Evolutionary conservation across 2,888 invertebrate genomes (phyloP).

Genomic region (Barypeithes pellucidus): DNA sequence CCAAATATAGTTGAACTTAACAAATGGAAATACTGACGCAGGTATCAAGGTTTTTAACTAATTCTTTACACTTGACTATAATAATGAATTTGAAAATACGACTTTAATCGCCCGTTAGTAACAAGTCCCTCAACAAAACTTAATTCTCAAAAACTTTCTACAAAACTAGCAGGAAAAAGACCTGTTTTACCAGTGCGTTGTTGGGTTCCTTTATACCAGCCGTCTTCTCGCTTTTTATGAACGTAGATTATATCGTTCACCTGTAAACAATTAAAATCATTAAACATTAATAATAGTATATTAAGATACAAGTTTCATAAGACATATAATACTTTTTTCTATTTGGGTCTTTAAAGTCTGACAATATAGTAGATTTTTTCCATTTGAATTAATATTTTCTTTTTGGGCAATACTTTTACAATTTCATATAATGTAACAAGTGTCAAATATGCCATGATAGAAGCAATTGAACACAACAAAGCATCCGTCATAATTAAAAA

Average conservation of each 20-base stretch:
- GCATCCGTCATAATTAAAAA: too few relatives aligned
- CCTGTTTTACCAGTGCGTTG: conserved; percentile 93
- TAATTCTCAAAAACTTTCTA: conserved; percentile 67
- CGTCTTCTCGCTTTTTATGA: conserved; percentile 93
- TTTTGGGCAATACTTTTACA: too few relatives aligned
- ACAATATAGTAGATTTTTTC: too few relatives aligned
- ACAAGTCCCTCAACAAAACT: conserved; percentile 21
- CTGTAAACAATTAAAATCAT: conserved; percentile 24
- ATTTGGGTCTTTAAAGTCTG: too few relatives aligned
- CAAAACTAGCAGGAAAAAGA: conserved; percentile 96
- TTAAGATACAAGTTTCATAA: too few relatives aligned
- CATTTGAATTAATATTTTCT: too few relatives aligned
- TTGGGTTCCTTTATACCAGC: conserved; percentile 95
- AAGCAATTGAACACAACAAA: too few relatives aligned
- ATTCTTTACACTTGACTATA: conserved; percentile 8
- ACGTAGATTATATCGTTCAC: conserved; percentile 94
- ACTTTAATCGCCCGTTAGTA: background rate
- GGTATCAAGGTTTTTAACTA: background rate
- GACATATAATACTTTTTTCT: too few relatives aligned
- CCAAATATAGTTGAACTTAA: too few relatives aligned
- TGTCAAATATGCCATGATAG: too few relatives aligned
- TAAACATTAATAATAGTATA: too few relatives aligned
- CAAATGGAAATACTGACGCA: background rate
- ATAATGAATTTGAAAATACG: conserved; percentile 12
- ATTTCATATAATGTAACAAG: too few relatives aligned